A percentile compares a stretch with the other conserved stretches of the same genome.
Conservation (phyloP, 2,113 vertebrate species). For the Asarcornis scutulata region DNA sequence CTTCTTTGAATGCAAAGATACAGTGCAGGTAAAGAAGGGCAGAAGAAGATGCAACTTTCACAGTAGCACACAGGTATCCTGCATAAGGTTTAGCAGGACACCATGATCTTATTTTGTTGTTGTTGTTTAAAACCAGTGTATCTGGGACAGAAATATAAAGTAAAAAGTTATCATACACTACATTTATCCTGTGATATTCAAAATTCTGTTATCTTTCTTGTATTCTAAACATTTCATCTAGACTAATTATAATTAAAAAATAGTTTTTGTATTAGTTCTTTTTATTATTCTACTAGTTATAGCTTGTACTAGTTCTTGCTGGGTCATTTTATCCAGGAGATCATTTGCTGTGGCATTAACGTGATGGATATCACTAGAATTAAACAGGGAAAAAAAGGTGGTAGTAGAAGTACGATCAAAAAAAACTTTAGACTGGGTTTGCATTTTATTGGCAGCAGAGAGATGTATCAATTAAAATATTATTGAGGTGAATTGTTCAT, state of each 20-base stretch:
- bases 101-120: background rate
- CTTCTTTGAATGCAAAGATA: background rate
- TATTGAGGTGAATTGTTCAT: background rate
- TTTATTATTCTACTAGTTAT: background rate
- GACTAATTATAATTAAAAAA: background rate
- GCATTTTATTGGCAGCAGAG: background rate
- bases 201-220: background rate
- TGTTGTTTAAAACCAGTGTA: background rate
- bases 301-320: background rate
- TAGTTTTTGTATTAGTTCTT: background rate
- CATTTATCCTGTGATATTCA: background rate
- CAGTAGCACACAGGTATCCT: background rate
- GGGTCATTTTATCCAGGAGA: background rate
- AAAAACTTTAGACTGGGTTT: background rate
- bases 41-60: background rate
- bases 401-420: background rate
- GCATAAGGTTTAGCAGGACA: background rate
- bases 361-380: background rate
- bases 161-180: background rate
- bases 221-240: background rate
- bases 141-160: background rate
- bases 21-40: background rate
- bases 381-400: accelerated
- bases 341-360: background rate
- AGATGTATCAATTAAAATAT: background rate